Conservation (phyloP, 1,140 invertebrate species). For the Pteromalus puparum region DNA sequence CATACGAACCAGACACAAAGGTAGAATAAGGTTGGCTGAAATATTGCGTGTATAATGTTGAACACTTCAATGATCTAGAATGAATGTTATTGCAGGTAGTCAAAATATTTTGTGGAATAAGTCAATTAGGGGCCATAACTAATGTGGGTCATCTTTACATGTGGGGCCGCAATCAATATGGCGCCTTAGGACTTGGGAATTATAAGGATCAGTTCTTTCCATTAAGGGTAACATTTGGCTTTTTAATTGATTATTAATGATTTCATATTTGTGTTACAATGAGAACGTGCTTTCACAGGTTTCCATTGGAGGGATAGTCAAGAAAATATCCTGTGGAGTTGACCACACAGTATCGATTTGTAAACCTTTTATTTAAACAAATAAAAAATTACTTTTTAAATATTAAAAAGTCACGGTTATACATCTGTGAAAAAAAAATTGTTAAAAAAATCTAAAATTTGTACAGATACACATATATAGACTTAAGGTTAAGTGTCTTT, state of each 20-base stretch:
- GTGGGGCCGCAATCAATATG: slow-evolving; percentile 92
- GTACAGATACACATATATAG: slow-evolving; percentile 32
- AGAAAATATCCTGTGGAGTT: slow-evolving; percentile 85
- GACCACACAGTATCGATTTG: slow-evolving; percentile 90
- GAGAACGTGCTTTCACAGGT: slow-evolving; percentile 73
- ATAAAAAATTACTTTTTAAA: slow-evolving; percentile 35
- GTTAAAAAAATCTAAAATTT: slow-evolving; percentile 41
- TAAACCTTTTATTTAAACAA: slow-evolving; percentile 80
- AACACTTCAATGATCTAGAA: slow-evolving; percentile 8
- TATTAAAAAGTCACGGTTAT: slow-evolving; percentile 16
- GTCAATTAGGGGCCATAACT: slow-evolving; percentile 88
- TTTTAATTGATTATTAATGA: neutral
- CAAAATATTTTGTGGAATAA: slow-evolving; percentile 84
- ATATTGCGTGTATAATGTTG: slow-evolving; percentile 2
- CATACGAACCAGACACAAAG: slow-evolving; percentile 82
- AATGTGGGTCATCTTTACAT: slow-evolving; percentile 88
- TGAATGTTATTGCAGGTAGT: slow-evolving; percentile 59
- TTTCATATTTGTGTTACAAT: neutral
- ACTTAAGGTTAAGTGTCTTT: slow-evolving; percentile 37
- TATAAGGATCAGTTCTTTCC: slow-evolving; percentile 91
- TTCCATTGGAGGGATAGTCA: slow-evolving; percentile 83
- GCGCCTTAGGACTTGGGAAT: slow-evolving; percentile 89
- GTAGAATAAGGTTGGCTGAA: slow-evolving; percentile 71
- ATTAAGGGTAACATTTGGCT: slow-evolving; percentile 80
- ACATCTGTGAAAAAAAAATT: slow-evolving; percentile 40